Evolutionary conservation across 2,113 vertebrate species (phyloP).

Genomic region (Aptenodytes forsteri): DNA sequence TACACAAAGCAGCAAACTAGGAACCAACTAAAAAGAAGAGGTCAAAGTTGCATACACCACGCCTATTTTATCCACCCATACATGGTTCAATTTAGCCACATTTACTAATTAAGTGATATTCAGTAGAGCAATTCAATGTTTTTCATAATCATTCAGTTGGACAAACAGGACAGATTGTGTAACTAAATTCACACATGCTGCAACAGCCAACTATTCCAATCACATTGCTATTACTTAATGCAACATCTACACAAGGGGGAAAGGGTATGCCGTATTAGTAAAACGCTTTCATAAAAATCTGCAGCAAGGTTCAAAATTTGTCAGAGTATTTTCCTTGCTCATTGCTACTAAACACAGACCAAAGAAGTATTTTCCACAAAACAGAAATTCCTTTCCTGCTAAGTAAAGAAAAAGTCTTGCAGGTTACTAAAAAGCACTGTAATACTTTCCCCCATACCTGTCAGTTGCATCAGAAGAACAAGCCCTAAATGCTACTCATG

Average conservation of each 20-base stretch:
- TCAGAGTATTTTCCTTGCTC: background rate
- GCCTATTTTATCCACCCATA: background rate
- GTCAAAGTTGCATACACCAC: background rate
- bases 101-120: background rate
- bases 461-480: background rate
- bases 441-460: background rate
- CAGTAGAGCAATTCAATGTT: background rate
- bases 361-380: background rate
- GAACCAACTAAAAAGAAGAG: background rate
- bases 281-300: background rate
- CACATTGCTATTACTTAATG: background rate
- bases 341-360: background rate
- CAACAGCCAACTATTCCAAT: background rate
- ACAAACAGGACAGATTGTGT: background rate
- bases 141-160: background rate
- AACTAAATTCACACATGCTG: background rate
- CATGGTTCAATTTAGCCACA: background rate
- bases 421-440: background rate
- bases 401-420: background rate
- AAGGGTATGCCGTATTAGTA: background rate
- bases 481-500: background rate
- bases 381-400: background rate
- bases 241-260: background rate
- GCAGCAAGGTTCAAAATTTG: background rate
- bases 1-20: background rate